phyloP scores from a whole-genome alignment of 2,888 invertebrate genomes.

The Sturmia bella region DNA sequence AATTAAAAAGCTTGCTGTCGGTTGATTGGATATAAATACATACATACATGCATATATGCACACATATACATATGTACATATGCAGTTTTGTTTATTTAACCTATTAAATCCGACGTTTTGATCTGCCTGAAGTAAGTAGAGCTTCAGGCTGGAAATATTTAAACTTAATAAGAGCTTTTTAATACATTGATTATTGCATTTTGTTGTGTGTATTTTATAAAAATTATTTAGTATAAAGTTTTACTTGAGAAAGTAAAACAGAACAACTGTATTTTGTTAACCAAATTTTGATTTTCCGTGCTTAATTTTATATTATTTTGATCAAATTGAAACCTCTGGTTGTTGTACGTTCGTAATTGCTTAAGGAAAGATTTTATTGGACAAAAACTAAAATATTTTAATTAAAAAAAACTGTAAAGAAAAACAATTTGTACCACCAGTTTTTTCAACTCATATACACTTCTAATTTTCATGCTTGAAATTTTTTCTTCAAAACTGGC shows the following conservation, averaged over 20 bases:
- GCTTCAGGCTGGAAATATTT: no score
- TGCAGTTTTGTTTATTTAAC: background rate
- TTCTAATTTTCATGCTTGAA: no score
- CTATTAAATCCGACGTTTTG: no score
- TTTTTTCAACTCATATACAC: no score
- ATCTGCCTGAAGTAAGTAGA: no score
- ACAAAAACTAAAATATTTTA: background rate
- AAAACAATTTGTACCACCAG: no score
- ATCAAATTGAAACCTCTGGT: constrained; percentile 65
- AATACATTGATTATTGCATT: background rate
- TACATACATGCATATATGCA: background rate
- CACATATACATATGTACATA: constrained; percentile 6
- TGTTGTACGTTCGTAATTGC: constrained; percentile 25
- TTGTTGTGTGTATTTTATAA: background rate
- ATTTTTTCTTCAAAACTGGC: no score
- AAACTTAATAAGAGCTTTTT: no score
- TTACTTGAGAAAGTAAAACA: background rate
- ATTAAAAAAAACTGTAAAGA: no score
- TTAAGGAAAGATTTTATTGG: constrained; percentile 13
- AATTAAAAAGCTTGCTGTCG: no score
- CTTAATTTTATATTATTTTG: constrained; percentile 48
- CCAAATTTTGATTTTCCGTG: constrained; percentile 57
- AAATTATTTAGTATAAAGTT: background rate
- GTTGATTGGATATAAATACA: background rate
- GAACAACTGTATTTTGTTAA: constrained; percentile 35